Base-by-base conservation (phyloP, 2,888 invertebrate species). In the Pteria penguin region DNA sequence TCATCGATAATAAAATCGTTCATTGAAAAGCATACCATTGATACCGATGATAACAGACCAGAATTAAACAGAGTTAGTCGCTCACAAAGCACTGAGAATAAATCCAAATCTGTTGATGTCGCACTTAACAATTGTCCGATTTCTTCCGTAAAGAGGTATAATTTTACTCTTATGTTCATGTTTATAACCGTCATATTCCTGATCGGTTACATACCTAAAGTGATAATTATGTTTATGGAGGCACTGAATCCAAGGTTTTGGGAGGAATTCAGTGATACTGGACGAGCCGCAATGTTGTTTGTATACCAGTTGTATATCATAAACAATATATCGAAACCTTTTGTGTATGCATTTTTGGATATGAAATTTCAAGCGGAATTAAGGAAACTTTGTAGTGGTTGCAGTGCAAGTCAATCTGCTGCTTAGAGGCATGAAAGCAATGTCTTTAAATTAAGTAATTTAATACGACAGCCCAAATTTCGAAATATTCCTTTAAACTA, bases 301-400 rank as follows among this genome's bases (percentile, higher is more conserved):
- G 27, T 66, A 1, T 75, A 75, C 61, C 63, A 66, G 14, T 27
- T 65, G 18, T 75, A 57, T 32, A 71, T 75, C 22, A 60, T 75
- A 4, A 75, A 75, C 54, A 70, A 75, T 52, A 58, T 75, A 4
- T 57, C 65, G 1, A 71, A 75, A 54, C 75, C 75, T 5, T 66
- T 71, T 18, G 65, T 75, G 22, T 75, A 75, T 52, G 67, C 66
- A 2, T 71, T 75, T 52, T 33, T 75, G 24, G 75, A 75, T 36
- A 32, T 18, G 11, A 45, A 45, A 45, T 45, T 45, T 18, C 8
- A 45, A 45, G 18, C 8, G 11, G 45, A 45, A 45, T 18, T 45
- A n/a, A n/a, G n/a, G n/a, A n/a, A n/a, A n/a, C n/a, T n/a, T n/a
- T n/a, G n/a, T n/a, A n/a, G n/a, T n/a, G n/a, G n/a, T n/a, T n/a